phyloP scores from a whole-genome alignment of 2,797 vertebrate species.

The Mallotus villosus region DNA sequence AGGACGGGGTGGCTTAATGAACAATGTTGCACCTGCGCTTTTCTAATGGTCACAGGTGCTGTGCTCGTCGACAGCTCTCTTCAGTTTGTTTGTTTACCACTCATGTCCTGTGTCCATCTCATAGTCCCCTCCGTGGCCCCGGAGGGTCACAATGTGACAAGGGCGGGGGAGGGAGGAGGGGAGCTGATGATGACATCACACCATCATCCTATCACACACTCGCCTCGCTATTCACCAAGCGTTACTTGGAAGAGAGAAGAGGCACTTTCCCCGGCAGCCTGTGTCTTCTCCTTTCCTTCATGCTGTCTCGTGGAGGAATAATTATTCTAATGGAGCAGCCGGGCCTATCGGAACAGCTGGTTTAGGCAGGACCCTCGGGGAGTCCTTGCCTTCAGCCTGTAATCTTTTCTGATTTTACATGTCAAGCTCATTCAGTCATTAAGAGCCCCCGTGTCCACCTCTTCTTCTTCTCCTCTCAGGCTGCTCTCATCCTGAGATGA shows the following conservation, averaged over 20 bases:
- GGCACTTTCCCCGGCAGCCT: not conserved
- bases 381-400: conserved; percentile 56
- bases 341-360: conserved; percentile 65
- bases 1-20: conserved; percentile 70
- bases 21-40: conserved; percentile 66
- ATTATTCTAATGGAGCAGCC: conserved; percentile 56
- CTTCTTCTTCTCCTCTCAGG: conserved; percentile 52
- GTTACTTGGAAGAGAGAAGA: conserved; percentile 6
- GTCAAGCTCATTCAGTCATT: conserved; percentile 71
- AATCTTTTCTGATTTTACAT: conserved; percentile 71
- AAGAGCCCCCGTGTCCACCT: conserved; percentile 57
- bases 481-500: conserved; percentile 57
- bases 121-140: conserved; percentile 48
- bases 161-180: conserved; percentile 21
- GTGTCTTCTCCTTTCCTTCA: conserved; percentile 33
- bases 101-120: conserved; percentile 48
- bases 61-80: conserved; percentile 53
- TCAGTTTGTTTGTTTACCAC: conserved; percentile 72
- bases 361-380: conserved; percentile 54
- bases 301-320: conserved; percentile 47
- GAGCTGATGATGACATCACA: conserved; percentile 43
- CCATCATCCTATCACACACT: conserved; percentile 23
- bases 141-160: conserved; percentile 54
- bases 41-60: conserved; percentile 66
- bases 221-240: conserved; percentile 7